phyloP scores from a whole-genome alignment of 2,113 vertebrate species.

The Nycticryphes semicollaris region DNA sequence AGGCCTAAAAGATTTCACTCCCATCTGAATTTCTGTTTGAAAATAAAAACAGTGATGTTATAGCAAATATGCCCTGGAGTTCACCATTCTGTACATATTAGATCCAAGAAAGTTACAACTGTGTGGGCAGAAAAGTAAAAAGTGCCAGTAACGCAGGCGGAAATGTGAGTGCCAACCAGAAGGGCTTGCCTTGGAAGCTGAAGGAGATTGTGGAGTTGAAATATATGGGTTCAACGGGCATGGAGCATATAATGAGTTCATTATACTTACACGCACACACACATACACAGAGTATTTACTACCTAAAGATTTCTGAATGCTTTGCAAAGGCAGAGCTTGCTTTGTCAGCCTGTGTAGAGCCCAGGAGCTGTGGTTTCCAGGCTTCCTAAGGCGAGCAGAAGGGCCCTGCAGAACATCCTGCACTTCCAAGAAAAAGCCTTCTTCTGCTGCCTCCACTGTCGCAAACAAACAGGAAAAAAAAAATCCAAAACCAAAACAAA shows the following conservation, averaged over 20 bases:
- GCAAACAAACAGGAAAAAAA: neutral
- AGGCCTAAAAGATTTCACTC: conserved; percentile 55
- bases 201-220: neutral
- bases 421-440: neutral
- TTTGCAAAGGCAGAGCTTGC: neutral
- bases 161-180: neutral
- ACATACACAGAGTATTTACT: neutral
- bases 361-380: neutral
- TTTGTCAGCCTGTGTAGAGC: neutral
- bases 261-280: neutral
- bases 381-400: neutral
- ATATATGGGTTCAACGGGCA: neutral
- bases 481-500: neutral
- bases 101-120: neutral
- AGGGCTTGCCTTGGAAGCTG: neutral
- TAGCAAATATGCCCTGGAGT: neutral
- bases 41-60: conserved; percentile 49
- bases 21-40: conserved; percentile 39
- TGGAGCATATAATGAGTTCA: neutral
- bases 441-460: neutral
- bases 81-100: neutral
- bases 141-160: neutral
- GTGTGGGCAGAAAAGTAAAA: neutral
- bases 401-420: neutral
- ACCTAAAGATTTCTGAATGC: neutral